phyloP scores from a whole-genome alignment of 1,140 invertebrate genomes.

The Drosophila rhopaloa region DNA sequence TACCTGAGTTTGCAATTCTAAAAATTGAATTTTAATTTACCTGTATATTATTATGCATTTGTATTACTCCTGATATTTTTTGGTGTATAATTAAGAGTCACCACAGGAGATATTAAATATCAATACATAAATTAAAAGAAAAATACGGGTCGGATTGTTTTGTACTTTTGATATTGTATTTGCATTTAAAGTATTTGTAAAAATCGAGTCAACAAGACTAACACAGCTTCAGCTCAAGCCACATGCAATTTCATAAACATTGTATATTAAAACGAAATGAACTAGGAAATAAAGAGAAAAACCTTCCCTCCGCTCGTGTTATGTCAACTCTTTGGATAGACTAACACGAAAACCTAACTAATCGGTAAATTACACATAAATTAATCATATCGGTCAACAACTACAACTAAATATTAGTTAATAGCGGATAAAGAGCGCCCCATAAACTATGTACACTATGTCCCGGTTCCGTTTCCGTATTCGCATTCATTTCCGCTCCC shows the following conservation, averaged over 20 bases:
- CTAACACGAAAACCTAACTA: slow-evolving; percentile 50
- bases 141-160: slow-evolving; percentile 1
- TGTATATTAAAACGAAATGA: slow-evolving; percentile 25
- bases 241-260: slow-evolving; percentile 29
- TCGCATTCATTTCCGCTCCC: background rate
- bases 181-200: slow-evolving; percentile 53
- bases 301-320: slow-evolving; percentile 14
- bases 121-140: too few relatives aligned
- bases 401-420: slow-evolving; percentile 81
- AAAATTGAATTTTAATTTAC: too few relatives aligned
- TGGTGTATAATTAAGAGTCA: too few relatives aligned
- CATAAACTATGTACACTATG: slow-evolving; percentile 64
- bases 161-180: slow-evolving; percentile 57
- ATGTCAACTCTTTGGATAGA: slow-evolving; percentile 28
- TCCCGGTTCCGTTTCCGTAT: slow-evolving; percentile 6
- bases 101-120: too few relatives aligned
- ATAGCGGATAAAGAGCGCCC: slow-evolving; percentile 43
- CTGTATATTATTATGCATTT: too few relatives aligned
- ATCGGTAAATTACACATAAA: slow-evolving; percentile 62
- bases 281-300: slow-evolving; percentile 8
- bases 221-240: slow-evolving; percentile 58
- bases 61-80: too few relatives aligned
- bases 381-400: slow-evolving; percentile 71
- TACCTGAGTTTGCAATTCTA: too few relatives aligned
- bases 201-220: slow-evolving; percentile 57